phyloP scores from a whole-genome alignment of 2,888 invertebrate species.

The Mesorhabditis spiculigera region DNA sequence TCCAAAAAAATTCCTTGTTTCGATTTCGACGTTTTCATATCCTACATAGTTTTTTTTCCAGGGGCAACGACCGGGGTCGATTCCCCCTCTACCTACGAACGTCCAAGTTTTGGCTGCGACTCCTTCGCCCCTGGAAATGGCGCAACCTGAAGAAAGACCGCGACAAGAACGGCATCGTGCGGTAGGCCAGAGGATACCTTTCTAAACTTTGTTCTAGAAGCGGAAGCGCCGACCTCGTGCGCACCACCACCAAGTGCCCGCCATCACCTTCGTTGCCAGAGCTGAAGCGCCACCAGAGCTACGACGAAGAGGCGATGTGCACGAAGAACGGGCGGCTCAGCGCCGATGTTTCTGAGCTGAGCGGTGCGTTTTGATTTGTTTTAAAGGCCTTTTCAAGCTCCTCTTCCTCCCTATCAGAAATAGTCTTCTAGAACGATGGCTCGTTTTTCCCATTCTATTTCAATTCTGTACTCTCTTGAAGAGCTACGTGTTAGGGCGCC shows the following conservation, averaged over 20 bases:
- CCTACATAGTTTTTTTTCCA: neutral
- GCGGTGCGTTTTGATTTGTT: too few relatives aligned
- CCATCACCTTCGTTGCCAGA: neutral
- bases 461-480: too few relatives aligned
- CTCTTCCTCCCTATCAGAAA: too few relatives aligned
- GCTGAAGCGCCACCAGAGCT: neutral
- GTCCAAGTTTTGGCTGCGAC: conserved; percentile 52
- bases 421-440: too few relatives aligned
- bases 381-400: too few relatives aligned
- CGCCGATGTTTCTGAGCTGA: too few relatives aligned
- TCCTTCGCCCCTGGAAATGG: conserved; percentile 57
- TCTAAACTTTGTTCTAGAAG: neutral
- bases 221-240: neutral
- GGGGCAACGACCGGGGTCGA: neutral
- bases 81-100: conserved; percentile 15
- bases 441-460: too few relatives aligned
- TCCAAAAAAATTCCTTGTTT: too few relatives aligned
- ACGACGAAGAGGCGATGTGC: neutral
- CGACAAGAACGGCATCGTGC: neutral
- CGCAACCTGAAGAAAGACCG: conserved; percentile 23
- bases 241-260: neutral
- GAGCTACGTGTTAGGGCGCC: too few relatives aligned
- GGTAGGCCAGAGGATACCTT: neutral
- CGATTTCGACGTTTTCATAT: too few relatives aligned
- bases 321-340: too few relatives aligned